phyloP scores from a whole-genome alignment of 2,797 vertebrate genomes.

The Loriculus beryllinus region DNA sequence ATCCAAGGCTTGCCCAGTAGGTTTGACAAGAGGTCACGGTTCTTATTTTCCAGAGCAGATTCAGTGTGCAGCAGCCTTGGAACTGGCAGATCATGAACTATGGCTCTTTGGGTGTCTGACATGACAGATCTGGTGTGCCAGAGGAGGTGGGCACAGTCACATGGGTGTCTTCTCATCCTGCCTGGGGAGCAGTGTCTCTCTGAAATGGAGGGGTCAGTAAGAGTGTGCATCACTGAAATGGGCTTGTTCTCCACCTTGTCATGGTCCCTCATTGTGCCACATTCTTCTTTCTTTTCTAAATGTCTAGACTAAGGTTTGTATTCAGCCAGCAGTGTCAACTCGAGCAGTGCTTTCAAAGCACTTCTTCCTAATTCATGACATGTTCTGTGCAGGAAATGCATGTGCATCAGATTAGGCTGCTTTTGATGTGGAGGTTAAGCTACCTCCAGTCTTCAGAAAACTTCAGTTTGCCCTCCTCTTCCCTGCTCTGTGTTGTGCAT shows the following conservation, averaged over 20 bases:
- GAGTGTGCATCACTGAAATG: rapidly evolving
- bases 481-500: background rate
- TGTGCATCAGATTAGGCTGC: background rate
- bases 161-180: background rate
- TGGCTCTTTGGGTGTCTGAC: background rate
- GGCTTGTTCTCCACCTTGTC: background rate
- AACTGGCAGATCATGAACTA: background rate
- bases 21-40: background rate
- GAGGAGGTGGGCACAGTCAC: background rate
- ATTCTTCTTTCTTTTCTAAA: background rate
- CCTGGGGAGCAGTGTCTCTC: background rate
- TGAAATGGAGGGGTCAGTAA: rapidly evolving
- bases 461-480: background rate
- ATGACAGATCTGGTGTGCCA: background rate
- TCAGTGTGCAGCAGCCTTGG: background rate
- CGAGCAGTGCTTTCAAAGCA: background rate
- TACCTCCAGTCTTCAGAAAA: background rate
- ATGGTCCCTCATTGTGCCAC: background rate
- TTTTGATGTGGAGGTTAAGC: background rate
- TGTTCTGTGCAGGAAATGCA: background rate
- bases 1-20: background rate
- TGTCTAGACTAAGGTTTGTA: background rate
- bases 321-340: background rate
- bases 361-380: background rate
- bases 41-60: background rate